Base-by-base conservation (phyloP, 2,888 invertebrate species). In the Philereme vetulata region DNA sequence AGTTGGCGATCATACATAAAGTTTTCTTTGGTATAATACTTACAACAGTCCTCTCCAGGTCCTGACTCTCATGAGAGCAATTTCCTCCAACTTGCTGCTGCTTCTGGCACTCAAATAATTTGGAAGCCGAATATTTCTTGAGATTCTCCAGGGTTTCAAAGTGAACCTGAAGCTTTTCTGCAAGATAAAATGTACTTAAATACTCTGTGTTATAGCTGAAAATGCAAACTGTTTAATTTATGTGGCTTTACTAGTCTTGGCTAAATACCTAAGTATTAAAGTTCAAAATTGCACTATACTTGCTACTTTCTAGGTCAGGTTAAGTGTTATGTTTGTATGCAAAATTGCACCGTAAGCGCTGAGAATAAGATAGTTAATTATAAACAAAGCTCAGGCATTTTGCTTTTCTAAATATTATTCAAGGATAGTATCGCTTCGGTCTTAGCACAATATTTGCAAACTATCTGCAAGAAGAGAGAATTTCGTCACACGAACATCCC, bases 11-110 rank as follows among this genome's bases (percentile, higher is more conserved):
- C n/a, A 32, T 35, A 43, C 36, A 11, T 47, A 45, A 10, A 32
- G 34, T 47, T 32, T 36, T 21, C 21, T 47, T 50, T 45, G n/a
- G 40, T 45, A 40, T 46, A 4, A 61, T 74, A 84, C 88, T 80
- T 75, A 91, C 91, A 62, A 91, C 92, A 42, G 92, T 92, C 72
- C 92, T 80, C 54, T 92, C 92, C 11, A 92, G 82, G 63, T 92
- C 92, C 72, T 92, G 92, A 65, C 92, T 92, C 75, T 92, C 92
- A 51, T 92, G 92, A 33, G 92, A 92, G 70, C 92, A 92, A 77
- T 92, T 92, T 1, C 90, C 90, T 0, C 92, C 91, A 33, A 90
- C 90, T 76, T 90, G 91, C 72, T 91, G 92, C 66, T 91, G 90
- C 58, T 92, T 92, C 65, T 92, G 92, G 65, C 92, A 92, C 65